phyloP scores from a whole-genome alignment of 2,113 vertebrate genomes.

The Phalacrocorax brasilianus region DNA sequence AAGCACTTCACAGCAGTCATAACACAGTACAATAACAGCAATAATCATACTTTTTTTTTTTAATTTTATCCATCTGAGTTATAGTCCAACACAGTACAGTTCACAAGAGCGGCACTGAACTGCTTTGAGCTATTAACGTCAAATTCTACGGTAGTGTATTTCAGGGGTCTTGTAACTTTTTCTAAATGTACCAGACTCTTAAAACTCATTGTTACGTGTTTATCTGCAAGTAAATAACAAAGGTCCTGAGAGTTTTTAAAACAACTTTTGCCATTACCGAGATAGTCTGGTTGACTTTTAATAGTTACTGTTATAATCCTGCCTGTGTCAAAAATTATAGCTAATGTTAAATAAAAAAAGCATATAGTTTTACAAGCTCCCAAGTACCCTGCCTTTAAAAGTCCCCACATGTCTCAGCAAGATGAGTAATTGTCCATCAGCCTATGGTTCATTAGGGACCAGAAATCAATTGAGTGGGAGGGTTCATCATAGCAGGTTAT shows the following conservation, averaged over 20 bases:
- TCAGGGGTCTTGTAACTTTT: background rate
- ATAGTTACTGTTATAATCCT: conserved; percentile 53
- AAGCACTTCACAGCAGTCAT: conserved; percentile 10
- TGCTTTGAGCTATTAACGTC: background rate
- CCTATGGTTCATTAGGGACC: conserved; percentile 79
- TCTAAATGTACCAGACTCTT: conserved; percentile 16
- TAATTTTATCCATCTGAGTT: conserved; percentile 33
- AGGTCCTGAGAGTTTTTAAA: conserved; percentile 17
- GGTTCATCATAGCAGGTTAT: conserved; percentile 70
- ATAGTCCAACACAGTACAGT: background rate
- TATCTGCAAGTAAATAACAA: conserved; percentile 46
- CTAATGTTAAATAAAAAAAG: conserved; percentile 69
- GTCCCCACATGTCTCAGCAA: conserved; percentile 63
- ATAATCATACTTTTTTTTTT: conserved; percentile 26
- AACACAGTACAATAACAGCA: background rate
- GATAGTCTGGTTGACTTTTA: conserved; percentile 33
- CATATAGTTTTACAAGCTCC: conserved; percentile 60
- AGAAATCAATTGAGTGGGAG: conserved; percentile 82
- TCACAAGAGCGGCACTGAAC: background rate
- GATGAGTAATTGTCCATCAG: conserved; percentile 78
- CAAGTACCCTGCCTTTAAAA: conserved; percentile 63
- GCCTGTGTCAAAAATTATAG: conserved; percentile 60
- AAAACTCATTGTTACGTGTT: conserved; percentile 38
- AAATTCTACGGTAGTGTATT: background rate
- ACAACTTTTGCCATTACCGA: conserved; percentile 38